Evolutionary conservation across 2,888 invertebrate species (phyloP).

Genomic region (Abrostola triplasia): DNA sequence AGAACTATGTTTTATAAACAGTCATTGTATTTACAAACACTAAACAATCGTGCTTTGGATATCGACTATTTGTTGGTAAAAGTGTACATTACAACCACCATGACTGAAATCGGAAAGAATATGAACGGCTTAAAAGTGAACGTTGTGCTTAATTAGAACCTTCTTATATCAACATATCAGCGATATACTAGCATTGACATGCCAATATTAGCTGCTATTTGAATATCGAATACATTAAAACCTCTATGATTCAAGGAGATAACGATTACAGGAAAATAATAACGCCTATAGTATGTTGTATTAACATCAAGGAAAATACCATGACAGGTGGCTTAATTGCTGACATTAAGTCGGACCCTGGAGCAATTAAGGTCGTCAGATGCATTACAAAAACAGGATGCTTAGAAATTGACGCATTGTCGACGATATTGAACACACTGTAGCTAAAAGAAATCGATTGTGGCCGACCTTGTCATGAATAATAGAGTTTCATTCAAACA

Average conservation of each 20-base stretch:
- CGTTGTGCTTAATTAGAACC: constrained; percentile 16
- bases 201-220: constrained; percentile 29
- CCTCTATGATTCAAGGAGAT: constrained; percentile 47
- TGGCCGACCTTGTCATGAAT: constrained; percentile 59
- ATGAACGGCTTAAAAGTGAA: constrained; percentile 3
- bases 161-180: constrained; percentile 11
- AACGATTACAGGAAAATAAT: constrained; percentile 50
- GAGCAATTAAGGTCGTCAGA: constrained; percentile 54
- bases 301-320: constrained; percentile 56
- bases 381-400: constrained; percentile 66
- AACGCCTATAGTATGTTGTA: constrained; percentile 26
- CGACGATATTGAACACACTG: constrained; percentile 52
- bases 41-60: constrained; percentile 14
- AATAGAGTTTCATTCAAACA: constrained; percentile 50
- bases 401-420: constrained; percentile 59
- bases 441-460: constrained; percentile 60
- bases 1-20: constrained; percentile 32
- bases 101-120: constrained; percentile 7
- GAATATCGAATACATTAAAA: constrained; percentile 22
- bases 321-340: constrained; percentile 59
- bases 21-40: constrained; percentile 34
- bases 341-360: constrained; percentile 54
- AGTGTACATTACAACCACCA: background rate
- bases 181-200: constrained; percentile 32
- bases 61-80: constrained; percentile 7